Evolutionary conservation across 2,113 vertebrate genomes (phyloP), one percentile per base, ranked within the genome.

Genomic region (Lathamus discolor): DNA sequence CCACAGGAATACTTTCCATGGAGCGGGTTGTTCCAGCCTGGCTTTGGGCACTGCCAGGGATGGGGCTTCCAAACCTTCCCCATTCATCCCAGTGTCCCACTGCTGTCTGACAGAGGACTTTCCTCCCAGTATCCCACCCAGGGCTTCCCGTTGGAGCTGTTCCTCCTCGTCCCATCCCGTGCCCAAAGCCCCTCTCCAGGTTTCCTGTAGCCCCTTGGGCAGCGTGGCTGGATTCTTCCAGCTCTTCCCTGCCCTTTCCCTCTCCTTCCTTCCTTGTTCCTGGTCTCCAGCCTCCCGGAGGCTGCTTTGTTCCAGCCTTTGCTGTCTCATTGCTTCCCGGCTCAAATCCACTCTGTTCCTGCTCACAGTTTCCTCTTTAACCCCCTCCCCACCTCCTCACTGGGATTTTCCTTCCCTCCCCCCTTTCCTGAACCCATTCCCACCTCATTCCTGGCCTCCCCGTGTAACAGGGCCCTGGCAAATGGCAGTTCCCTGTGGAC

Each of bases 261-360:
- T 52, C 46, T 33, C 39, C 64, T 61, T 27, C 68, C 41, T 48
- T 55, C 39, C 44, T 49, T 0, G 17, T 46, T 61, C 43, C 37
- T 13, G 54, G 27, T 61, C 29, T 39, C 19, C 48, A 31, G 48
- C 48, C 67, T 33, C 43, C 79, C 29, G 2, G 75, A 67, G 52
- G 82, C 61, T 70, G 67, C 49, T 76, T 83, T 61, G 73, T 92
- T 95, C 90, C 63, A 62, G 80, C 80, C 4, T 8, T 49, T 27
- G 82, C 82, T 51, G 86, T 89, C 82, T 72, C 89, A 67, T 92
- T 95, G 92, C 73, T 62, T 81, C 88, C 52, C 9, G 2, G 61
- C 52, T 67, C 67, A 52, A 52, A 43, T 52, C 76, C 68, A 31
- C 48, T 18, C 51, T 11, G 9, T 48, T 82, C 77, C 20, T 20